These are phyloP conservation scores for Craterocephalus amniculus DNA, from an alignment of 2,797 vertebrate genomes.

Conservation along the genomic window DNA sequence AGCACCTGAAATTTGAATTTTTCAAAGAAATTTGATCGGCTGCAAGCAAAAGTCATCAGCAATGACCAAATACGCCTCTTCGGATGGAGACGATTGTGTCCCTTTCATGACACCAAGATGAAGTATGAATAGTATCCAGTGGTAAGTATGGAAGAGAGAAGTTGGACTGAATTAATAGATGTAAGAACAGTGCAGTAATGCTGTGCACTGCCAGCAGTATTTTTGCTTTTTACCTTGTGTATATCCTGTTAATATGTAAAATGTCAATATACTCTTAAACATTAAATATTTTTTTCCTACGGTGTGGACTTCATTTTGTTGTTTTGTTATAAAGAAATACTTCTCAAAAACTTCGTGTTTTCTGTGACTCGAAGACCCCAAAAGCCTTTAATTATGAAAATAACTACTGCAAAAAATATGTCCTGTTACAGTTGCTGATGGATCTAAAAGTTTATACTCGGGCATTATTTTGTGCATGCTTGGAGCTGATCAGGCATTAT, in stretches of 20 bases:
- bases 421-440: neutral
- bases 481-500: neutral
- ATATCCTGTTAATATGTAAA: neutral
- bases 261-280: neutral
- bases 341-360: neutral
- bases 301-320: neutral
- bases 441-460: neutral
- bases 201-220: neutral
- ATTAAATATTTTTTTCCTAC: neutral
- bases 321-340: neutral
- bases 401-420: neutral
- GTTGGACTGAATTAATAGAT: neutral
- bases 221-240: neutral
- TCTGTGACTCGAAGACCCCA: neutral
- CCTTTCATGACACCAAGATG: neutral
- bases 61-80: neutral
- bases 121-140: slow-evolving; percentile 10
- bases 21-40: slow-evolving; percentile 18
- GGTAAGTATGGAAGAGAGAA: slow-evolving; percentile 63
- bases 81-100: slow-evolving; percentile 39
- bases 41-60: slow-evolving; percentile 23
- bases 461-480: neutral
- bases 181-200: neutral
- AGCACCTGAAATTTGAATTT: slow-evolving; percentile 31
- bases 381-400: neutral